Base-by-base conservation (phyloP, 1,140 invertebrate genomes). In the Centruroides vittatus region DNA sequence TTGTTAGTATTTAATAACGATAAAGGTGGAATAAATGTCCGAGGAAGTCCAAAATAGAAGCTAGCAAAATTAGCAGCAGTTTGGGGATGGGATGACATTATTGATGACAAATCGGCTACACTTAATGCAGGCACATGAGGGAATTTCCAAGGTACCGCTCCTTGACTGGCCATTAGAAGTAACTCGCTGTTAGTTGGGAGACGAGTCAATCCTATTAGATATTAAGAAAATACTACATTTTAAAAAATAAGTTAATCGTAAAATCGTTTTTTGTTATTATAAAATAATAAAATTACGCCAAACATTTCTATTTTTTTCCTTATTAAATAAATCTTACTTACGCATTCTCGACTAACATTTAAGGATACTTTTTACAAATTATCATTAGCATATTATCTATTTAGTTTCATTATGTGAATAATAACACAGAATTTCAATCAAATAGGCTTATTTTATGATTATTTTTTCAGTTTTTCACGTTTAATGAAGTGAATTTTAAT, bases 141-240 rank as follows among this genome's bases (percentile, higher is more conserved):
- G 9, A 67, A 51, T 54, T 67, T 67, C 66, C 66, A 67, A 11
- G 66, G 62, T 10, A 57, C 59, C 34, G 52, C 61, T 1, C 47
- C 55, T 60, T 59, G 55, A 23, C 60, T 62, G n/a, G 65, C 65
- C 36, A 67, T 35, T 3, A 64, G 34, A 4, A 67, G 41, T 11
- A 63, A 10, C 10, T 63, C 66, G 47, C 58, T 67, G 46, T 60
- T 52, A 13, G 66, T 60, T 10, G 66, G 66, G 12, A 66, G 59
- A 4, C 66, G 65, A 4, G 65, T 62, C 9, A 67, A 55, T 53
- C 63, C 66, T 66, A 51, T 3, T 36, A 52, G 2, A 47, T 7
- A 46, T 35, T 46, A 49, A 58, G 46, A 34, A 5, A 36, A 36
- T 23, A 58, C 35, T n/a, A 50, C 5, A 58, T 34, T 13, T 58